Conservation (phyloP, 2,113 vertebrate genomes). For the Cnemophilus loriae region DNA sequence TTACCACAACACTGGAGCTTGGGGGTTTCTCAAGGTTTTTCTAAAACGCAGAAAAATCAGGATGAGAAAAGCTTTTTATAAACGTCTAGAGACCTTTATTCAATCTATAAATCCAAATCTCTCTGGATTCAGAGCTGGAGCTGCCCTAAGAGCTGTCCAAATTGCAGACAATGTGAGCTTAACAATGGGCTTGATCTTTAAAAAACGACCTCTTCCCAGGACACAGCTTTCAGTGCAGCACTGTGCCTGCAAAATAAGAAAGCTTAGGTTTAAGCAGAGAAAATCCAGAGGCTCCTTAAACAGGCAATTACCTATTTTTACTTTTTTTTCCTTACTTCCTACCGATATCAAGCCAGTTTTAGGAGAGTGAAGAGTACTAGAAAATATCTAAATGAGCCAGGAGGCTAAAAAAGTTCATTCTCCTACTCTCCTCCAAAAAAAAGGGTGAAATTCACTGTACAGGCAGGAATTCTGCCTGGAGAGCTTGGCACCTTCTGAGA, state of each 20-base stretch:
- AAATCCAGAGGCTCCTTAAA: not conserved
- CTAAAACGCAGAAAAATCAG: not conserved
- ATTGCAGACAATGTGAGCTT: not conserved
- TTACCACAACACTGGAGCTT: not conserved
- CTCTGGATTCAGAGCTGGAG: not conserved
- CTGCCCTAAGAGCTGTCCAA: conserved; percentile 6
- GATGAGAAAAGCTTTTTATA: not conserved
- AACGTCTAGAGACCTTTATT: not conserved
- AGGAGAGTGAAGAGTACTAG: not conserved
- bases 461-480: rapidly evolving
- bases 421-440: not conserved
- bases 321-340: not conserved
- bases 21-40: not conserved
- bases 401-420: not conserved
- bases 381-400: not conserved
- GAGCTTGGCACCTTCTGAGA: not conserved
- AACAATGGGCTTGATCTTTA: not conserved
- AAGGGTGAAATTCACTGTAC: not conserved
- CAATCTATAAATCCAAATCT: not conserved
- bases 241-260: not conserved
- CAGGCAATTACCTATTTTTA: not conserved
- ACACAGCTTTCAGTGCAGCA: not conserved
- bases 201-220: not conserved
- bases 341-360: not conserved
- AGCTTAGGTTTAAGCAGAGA: not conserved